Evolutionary conservation across 1,140 invertebrate genomes (phyloP).

Genomic region (Lasioglossum albipes): DNA sequence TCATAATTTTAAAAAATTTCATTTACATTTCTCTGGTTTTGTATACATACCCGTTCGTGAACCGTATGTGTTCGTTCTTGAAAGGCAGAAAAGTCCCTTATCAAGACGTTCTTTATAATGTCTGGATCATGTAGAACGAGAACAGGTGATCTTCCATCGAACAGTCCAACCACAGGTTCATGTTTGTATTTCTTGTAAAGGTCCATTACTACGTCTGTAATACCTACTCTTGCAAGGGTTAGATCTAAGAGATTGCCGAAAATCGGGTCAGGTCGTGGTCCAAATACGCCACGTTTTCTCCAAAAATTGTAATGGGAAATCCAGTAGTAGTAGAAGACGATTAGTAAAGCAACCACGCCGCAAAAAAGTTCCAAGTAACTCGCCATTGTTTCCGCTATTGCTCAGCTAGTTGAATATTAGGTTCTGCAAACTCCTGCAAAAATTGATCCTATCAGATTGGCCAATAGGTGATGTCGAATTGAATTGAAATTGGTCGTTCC

Average conservation of each 20-base stretch:
- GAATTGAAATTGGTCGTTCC: neutral
- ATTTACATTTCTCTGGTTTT: too few species aligned
- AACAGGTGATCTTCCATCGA: too few species aligned
- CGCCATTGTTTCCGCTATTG: neutral
- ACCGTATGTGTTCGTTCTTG: too few species aligned
- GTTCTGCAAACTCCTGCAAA: neutral
- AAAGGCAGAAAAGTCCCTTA: too few species aligned
- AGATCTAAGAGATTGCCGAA: constrained; percentile 71
- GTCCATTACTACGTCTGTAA: neutral
- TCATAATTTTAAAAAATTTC: too few species aligned
- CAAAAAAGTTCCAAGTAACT: constrained; percentile 48
- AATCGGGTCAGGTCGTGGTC: constrained; percentile 62
- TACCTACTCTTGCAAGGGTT: constrained; percentile 39
- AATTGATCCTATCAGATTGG: neutral
- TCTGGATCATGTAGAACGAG: too few species aligned
- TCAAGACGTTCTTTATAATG: too few species aligned
- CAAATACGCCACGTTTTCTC: constrained; percentile 64
- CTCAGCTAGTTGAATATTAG: neutral
- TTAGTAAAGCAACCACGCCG: constrained; percentile 20
- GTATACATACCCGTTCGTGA: too few species aligned
- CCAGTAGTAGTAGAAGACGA: constrained; percentile 58
- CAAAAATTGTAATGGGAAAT: constrained; percentile 68
- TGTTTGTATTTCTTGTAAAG: neutral
- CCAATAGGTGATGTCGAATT: too few species aligned
- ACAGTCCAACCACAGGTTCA: too few species aligned